These are phyloP conservation scores for Ceratosolen fusciceps DNA, from an alignment of 1,140 invertebrate species.

Conservation along the genomic window DNA sequence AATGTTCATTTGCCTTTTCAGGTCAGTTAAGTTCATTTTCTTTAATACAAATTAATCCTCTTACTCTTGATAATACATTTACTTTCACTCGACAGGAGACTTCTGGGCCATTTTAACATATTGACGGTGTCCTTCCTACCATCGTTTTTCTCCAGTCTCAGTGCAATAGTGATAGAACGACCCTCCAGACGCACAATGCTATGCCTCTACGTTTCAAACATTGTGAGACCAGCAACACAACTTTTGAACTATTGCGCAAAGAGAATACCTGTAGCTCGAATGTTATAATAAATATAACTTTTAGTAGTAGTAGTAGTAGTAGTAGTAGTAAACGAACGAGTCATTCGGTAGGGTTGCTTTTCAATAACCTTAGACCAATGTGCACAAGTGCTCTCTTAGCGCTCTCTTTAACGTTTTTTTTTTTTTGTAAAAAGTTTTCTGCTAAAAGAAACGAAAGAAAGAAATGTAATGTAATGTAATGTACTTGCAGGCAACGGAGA, in stretches of 20 bases:
- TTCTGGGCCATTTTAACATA: slow-evolving; percentile 80
- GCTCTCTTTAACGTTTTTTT: background rate
- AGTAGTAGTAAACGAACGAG: no score
- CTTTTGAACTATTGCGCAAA: slow-evolving; percentile 48
- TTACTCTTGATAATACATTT: background rate
- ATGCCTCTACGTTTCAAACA: slow-evolving; percentile 85
- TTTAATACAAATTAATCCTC: background rate
- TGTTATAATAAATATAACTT: no score
- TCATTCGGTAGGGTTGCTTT: no score
- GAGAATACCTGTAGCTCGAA: slow-evolving; percentile 28
- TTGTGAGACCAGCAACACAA: no score
- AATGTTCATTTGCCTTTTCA: slow-evolving; percentile 77
- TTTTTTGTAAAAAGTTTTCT: slow-evolving; percentile 27
- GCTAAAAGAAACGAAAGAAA: no score
- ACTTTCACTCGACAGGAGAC: slow-evolving; percentile 66
- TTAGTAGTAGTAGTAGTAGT: no score
- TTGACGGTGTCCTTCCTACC: slow-evolving; percentile 81
- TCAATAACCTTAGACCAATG: slow-evolving; percentile 17
- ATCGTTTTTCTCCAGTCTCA: slow-evolving; percentile 78
- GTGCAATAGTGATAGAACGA: slow-evolving; percentile 83
- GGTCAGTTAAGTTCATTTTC: slow-evolving; percentile 73
- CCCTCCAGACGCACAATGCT: slow-evolving; percentile 79
- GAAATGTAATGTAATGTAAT: no score
- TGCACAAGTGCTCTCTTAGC: slow-evolving; percentile 8
- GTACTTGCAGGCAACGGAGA: slow-evolving; percentile 79